Evolutionary conservation across 2,888 invertebrate species (phyloP).

Genomic region (Drosophila setosimentum): DNA sequence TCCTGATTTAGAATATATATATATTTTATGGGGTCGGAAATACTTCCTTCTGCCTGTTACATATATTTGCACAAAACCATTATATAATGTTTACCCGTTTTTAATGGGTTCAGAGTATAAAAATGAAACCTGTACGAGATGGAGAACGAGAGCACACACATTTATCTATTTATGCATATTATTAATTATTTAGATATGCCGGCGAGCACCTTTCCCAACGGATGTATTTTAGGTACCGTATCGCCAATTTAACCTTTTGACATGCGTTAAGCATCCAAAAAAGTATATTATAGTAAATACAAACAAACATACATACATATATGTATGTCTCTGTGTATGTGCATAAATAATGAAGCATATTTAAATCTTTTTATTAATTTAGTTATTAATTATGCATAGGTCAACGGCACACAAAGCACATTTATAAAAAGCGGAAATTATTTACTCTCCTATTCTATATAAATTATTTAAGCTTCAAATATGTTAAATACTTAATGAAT

Average conservation of each 20-base stretch:
- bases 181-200: conserved; percentile 59
- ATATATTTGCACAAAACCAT: not conserved
- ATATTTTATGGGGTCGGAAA: not conserved
- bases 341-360: not conserved
- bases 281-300: conserved; percentile 20
- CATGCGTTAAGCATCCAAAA: conserved; percentile 38
- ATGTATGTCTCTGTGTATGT: not conserved
- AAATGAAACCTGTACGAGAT: not conserved
- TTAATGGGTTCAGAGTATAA: not conserved
- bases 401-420: conserved; percentile 18
- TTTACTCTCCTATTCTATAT: conserved; percentile 42
- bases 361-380: conserved; percentile 58
- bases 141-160: not conserved
- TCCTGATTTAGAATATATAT: not conserved
- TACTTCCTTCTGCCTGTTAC: not conserved
- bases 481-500: conserved; percentile 14
- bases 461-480: conserved; percentile 11
- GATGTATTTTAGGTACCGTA: conserved; percentile 16
- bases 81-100: not conserved
- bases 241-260: conserved; percentile 55
- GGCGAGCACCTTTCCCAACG: conserved; percentile 22
- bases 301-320: not conserved
- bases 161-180: conserved; percentile 34
- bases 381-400: conserved; percentile 61
- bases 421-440: conserved; percentile 53